Evolutionary conservation across 1,140 invertebrate genomes (phyloP).

Genomic region (Pogonomyrmex barbatus): DNA sequence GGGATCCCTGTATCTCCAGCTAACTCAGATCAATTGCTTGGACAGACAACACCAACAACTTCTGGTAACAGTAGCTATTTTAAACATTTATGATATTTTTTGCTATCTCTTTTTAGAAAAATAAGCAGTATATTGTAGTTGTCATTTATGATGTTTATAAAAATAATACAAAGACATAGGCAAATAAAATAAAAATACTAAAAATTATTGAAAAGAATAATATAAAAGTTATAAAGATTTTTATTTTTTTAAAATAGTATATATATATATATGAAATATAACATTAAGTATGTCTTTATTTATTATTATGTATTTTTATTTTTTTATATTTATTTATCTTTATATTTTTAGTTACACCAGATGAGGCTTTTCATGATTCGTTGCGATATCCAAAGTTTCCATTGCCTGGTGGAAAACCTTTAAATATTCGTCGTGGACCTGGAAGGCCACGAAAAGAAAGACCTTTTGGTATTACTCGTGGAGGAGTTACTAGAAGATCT

Average conservation of each 20-base stretch:
- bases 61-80: constrained; percentile 78
- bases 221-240: not conserved
- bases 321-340: constrained; percentile 2
- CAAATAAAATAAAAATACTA: constrained; percentile 51
- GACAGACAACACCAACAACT: constrained; percentile 76
- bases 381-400: constrained; percentile 84
- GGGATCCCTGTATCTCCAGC: constrained; percentile 84
- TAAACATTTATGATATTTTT: constrained; percentile 8
- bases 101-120: constrained; percentile 9
- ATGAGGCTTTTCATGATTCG: constrained; percentile 84
- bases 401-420: constrained; percentile 86
- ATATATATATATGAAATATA: not conserved
- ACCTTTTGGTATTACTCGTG: constrained; percentile 80
- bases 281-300: not conserved
- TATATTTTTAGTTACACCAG: constrained; percentile 80
- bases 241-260: not conserved
- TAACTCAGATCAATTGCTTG: constrained; percentile 84
- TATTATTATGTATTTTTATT: not conserved
- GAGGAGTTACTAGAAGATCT: constrained; percentile 79
- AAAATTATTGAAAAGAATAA: not conserved
- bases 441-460: constrained; percentile 91
- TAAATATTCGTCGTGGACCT: constrained; percentile 89
- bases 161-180: constrained; percentile 35
- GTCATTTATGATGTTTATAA: constrained; percentile 15
- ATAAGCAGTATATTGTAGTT: not conserved